Percentiles rank a stretch among this genome's conserved stretches.
Evolutionary conservation across 35 echinoderm and acorn worm species (phyloP).

Genomic region (Amphiura filiformis): DNA sequence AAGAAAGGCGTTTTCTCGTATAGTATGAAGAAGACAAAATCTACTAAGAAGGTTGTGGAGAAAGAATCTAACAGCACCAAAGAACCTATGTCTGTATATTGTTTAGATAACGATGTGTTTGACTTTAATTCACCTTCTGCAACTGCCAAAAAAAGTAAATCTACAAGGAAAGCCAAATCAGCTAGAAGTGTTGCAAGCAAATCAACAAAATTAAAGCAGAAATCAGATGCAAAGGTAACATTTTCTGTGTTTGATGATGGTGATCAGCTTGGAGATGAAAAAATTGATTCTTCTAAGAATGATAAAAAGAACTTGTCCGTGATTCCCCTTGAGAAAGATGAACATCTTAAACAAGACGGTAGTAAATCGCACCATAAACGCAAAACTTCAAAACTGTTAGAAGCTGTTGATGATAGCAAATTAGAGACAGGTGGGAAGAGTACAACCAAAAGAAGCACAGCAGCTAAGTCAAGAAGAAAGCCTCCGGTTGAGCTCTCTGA

Average conservation of each 20-base stretch:
- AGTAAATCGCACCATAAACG: background rate
- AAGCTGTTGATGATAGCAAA: background rate
- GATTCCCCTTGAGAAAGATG: background rate
- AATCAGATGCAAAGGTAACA: background rate
- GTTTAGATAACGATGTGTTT: slow-evolving; percentile 31
- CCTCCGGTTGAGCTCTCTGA: background rate
- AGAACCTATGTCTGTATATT: background rate
- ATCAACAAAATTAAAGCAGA: background rate
- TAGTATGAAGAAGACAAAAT: slow-evolving; percentile 40
- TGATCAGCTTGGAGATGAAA: background rate
- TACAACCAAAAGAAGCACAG: slow-evolving; percentile 8
- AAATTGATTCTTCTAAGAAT: background rate
- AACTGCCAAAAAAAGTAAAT: slow-evolving; percentile 2
- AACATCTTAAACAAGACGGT: background rate
- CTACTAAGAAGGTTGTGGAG: background rate
- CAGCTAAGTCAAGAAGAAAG: background rate
- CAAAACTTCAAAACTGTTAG: background rate
- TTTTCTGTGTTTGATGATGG: background rate
- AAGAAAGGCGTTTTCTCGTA: slow-evolving; percentile 62
- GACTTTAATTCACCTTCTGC: slow-evolving; percentile 24
- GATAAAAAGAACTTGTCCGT: background rate
- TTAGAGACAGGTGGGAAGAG: background rate
- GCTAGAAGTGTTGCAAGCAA: slow-evolving; percentile 6
- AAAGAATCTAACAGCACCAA: background rate
- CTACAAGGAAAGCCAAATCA: slow-evolving; percentile 27